Evolutionary conservation across 23 tunicate species (phyloP), one percentile per base, ranked within the genome.

Genomic region (Phallusia fumigata): DNA sequence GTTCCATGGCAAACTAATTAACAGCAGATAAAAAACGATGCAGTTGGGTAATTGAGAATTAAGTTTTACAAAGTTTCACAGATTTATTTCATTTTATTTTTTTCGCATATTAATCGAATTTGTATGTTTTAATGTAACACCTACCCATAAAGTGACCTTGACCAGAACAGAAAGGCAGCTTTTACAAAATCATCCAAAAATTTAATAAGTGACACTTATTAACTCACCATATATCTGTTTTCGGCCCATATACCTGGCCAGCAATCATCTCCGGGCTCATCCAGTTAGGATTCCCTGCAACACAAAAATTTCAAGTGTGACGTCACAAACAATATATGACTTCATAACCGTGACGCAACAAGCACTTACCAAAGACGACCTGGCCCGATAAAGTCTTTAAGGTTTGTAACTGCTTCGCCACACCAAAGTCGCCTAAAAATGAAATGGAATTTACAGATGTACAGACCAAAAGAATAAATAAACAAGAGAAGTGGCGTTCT

Each of bases 261-360:
- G 85, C 98, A 30, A 94, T 94, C 69, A 94, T 95, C 49, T 94
- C 98, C 18, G 98, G 98, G 86, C 94, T 86, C 98, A 94, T 94
- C 98, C 98, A 94, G 65, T 94, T 89, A 0, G 98, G 98, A 15
- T 95, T 94, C 32, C 98, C 98, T 94, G 79, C 5, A 32, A 40
- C 47, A 40, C 10, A 40, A 5, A 10, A 3, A 40, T 10, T 40
- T 40, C 8, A 40, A 40, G n/a, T 40, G 47, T 58, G 69, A 58
- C 69, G 69, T 58, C 69, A 58, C 3, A 58, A 21, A 58, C 26
- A 22, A 11, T 22, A 5, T 22, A 13, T 58, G 69, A 58, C 69
- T 1, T 6, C 26, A 58, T 58, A 58, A 51, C 18, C 58, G 58
- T 51, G 15, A 51, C 58, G 28, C 3, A 13, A 58, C 16, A 58